Conservation (phyloP, 2,113 vertebrate genomes). For the Edolisoma coerulescens region DNA sequence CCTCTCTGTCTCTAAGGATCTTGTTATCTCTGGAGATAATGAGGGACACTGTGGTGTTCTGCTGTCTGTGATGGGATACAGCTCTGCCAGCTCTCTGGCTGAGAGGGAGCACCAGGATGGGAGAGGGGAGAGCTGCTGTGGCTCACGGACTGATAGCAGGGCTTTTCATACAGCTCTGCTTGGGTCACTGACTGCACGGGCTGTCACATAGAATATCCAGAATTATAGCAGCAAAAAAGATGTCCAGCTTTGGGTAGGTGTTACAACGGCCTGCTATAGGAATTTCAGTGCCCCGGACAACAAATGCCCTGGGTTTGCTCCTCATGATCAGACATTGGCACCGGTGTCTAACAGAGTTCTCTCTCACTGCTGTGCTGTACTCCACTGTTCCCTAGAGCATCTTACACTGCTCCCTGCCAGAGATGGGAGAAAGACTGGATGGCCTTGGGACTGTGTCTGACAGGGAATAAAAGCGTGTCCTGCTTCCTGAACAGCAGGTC, state of each 20-base stretch:
- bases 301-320: background rate
- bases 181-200: background rate
- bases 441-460: background rate
- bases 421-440: background rate
- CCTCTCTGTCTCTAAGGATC: background rate
- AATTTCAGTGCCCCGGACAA: background rate
- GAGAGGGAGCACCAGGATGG: background rate
- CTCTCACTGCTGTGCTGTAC: background rate
- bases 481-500: background rate
- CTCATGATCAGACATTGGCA: background rate
- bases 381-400: background rate
- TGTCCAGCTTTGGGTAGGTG: background rate
- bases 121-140: background rate
- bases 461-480: background rate
- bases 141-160: background rate
- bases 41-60: background rate
- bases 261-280: background rate
- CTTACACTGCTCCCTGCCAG: background rate
- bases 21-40: slow-evolving; percentile 1
- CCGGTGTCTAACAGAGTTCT: background rate
- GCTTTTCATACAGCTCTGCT: background rate
- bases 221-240: background rate
- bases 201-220: background rate
- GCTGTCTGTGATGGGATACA: slow-evolving; percentile 1
- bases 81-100: background rate